A percentile compares a stretch with the other conserved stretches of the same genome.
These are phyloP conservation scores for Caenorhabditis briggsae DNA, from an alignment of 1,140 invertebrate species.

Conservation along the genomic window DNA sequence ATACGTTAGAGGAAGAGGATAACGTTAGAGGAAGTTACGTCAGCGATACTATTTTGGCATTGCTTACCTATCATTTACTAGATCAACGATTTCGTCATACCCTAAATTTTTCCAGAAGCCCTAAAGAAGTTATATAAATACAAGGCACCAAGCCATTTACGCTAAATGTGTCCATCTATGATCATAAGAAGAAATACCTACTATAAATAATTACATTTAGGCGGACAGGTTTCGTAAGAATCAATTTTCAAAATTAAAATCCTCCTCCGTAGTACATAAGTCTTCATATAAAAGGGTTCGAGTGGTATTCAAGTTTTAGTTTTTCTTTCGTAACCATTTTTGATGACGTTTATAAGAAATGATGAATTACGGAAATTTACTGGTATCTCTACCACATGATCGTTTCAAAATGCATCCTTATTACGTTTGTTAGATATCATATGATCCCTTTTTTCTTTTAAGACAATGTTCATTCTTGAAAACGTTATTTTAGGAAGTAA, in stretches of 20 bases:
- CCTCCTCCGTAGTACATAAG: too few relatives aligned
- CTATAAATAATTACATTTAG: too few relatives aligned
- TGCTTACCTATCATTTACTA: neutral
- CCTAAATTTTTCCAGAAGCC: neutral
- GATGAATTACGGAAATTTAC: too few relatives aligned
- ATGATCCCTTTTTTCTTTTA: neutral
- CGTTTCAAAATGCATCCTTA: conserved; percentile 8
- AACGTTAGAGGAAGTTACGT: neutral
- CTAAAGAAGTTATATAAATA: neutral
- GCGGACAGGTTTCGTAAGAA: too few relatives aligned
- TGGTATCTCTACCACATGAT: conserved; percentile 1
- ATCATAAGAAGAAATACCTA: too few relatives aligned
- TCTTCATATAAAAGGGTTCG: too few relatives aligned
- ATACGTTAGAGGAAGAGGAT: neutral
- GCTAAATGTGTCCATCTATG: too few relatives aligned
- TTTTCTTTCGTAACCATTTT: neutral
- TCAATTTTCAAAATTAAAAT: too few relatives aligned
- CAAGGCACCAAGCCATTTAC: too few relatives aligned
- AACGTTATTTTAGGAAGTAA: neutral
- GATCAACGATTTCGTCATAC: neutral
- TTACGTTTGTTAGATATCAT: conserved; percentile 7
- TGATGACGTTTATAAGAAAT: too few relatives aligned
- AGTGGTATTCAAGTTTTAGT: too few relatives aligned
- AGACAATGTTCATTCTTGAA: neutral
- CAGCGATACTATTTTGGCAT: neutral